These are phyloP conservation scores for Drosophila differens DNA, from an alignment of 2,888 invertebrate species.

Conservation along the genomic window DNA sequence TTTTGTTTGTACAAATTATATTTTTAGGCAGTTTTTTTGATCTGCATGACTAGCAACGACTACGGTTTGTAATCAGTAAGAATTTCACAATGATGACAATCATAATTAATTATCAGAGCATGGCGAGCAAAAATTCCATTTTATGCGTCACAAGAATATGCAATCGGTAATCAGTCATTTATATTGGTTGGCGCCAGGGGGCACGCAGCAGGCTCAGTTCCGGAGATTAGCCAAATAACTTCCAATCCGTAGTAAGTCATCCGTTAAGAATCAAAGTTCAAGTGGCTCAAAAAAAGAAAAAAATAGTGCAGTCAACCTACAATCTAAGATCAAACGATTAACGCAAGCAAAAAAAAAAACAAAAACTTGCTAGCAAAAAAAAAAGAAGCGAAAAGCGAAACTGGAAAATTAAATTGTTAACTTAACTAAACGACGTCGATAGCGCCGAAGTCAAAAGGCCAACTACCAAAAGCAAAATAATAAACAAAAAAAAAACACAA, in stretches of 20 bases:
- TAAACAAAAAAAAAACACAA: neutral
- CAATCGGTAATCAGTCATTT: slow-evolving; percentile 54
- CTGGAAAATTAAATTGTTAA: slow-evolving; percentile 70
- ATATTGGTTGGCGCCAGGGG: slow-evolving; percentile 40
- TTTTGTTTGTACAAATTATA: neutral
- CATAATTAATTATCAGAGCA: slow-evolving; percentile 1
- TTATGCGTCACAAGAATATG: slow-evolving; percentile 21
- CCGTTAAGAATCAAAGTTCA: slow-evolving; percentile 62
- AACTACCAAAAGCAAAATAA: slow-evolving; percentile 19
- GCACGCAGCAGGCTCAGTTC: slow-evolving; percentile 28
- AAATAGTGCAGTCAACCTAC: slow-evolving; percentile 29
- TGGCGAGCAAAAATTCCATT: slow-evolving; percentile 22
- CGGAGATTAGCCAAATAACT: slow-evolving; percentile 46
- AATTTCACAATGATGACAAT: slow-evolving; percentile 41
- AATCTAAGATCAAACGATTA: slow-evolving; percentile 34
- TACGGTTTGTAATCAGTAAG: slow-evolving; percentile 1
- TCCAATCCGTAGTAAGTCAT: slow-evolving; percentile 53
- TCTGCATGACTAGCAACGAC: neutral
- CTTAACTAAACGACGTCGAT: slow-evolving; percentile 57
- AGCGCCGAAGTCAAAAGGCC: slow-evolving; percentile 58
- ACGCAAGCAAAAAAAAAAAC: neutral
- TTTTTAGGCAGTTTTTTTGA: neutral
- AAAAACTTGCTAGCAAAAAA: slow-evolving; percentile 26
- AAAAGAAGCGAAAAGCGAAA: slow-evolving; percentile 20
- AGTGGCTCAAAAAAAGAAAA: slow-evolving; percentile 28